Conservation (phyloP, 92 coral and sea anemone species). For the Epizoanthus rinbou region DNA sequence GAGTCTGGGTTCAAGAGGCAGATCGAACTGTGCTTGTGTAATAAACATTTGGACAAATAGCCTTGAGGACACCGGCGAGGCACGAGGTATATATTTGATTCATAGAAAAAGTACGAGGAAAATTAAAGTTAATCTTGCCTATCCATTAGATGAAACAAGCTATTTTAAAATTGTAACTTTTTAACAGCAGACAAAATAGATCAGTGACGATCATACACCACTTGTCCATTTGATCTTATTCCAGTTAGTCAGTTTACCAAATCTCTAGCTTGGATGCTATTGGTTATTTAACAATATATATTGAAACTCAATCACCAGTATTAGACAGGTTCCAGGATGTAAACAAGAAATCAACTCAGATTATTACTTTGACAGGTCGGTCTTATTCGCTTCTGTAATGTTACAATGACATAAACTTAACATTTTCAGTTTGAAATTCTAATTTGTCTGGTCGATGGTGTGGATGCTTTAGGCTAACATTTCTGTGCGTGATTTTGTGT, state of each 20-base stretch:
- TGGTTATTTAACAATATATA: not conserved
- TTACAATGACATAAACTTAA: not conserved
- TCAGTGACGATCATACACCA: no score
- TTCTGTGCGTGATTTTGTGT: not conserved
- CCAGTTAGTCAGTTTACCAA: not conserved
- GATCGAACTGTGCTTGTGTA: no score
- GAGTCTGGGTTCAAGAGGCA: no score
- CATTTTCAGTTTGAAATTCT: not conserved
- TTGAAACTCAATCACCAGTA: conserved; percentile 1
- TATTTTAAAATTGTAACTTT: no score
- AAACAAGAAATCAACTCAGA: not conserved
- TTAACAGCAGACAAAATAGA: no score
- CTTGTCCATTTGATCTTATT: not conserved
- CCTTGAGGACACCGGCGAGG: no score
- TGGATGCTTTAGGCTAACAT: not conserved
- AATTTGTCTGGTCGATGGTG: not conserved
- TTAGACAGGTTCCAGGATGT: not conserved
- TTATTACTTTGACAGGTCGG: conserved; percentile 31
- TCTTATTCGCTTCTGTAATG: not conserved
- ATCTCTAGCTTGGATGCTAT: not conserved
- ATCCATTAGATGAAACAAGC: no score
- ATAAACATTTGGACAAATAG: no score
- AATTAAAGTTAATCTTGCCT: no score
- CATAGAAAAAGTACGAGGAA: no score
- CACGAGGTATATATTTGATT: no score